Conservation (phyloP, 1,140 invertebrate genomes). For the Drosophila navojoa region DNA sequence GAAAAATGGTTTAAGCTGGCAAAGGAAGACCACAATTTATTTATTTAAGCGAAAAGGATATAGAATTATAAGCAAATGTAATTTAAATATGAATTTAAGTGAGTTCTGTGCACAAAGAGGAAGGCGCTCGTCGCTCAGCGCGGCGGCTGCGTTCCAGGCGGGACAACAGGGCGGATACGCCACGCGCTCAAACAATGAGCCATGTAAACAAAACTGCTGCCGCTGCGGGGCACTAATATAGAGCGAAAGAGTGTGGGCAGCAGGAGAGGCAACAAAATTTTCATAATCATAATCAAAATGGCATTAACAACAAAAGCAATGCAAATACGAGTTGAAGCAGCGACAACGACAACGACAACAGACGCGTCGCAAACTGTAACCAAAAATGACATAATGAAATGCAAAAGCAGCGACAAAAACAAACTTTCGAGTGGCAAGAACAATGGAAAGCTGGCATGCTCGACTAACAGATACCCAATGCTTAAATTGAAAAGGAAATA, state of each 20-base stretch:
- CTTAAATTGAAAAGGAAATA: neutral
- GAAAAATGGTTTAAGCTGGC: slow-evolving; percentile 34
- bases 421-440: slow-evolving; percentile 39
- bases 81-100: slow-evolving; percentile 81
- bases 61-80: slow-evolving; percentile 61
- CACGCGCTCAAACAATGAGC: slow-evolving; percentile 72
- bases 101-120: slow-evolving; percentile 41
- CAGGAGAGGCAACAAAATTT: slow-evolving; percentile 65
- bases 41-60: slow-evolving; percentile 24
- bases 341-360: slow-evolving; percentile 65
- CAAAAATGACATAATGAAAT: slow-evolving; percentile 80
- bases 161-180: slow-evolving; percentile 66
- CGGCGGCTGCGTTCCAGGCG: slow-evolving; percentile 38
- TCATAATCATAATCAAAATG: slow-evolving; percentile 82
- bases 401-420: slow-evolving; percentile 52
- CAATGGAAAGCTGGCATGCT: slow-evolving; percentile 13
- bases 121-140: slow-evolving; percentile 43
- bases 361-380: slow-evolving; percentile 76
- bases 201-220: slow-evolving; percentile 75
- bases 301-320: slow-evolving; percentile 81
- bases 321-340: slow-evolving; percentile 70
- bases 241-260: neutral
- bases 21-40: slow-evolving; percentile 23
- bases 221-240: slow-evolving; percentile 33
- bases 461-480: neutral